Base-by-base conservation (phyloP, 2,888 invertebrate species). In the Paralinhomoeus sp. region DNA sequence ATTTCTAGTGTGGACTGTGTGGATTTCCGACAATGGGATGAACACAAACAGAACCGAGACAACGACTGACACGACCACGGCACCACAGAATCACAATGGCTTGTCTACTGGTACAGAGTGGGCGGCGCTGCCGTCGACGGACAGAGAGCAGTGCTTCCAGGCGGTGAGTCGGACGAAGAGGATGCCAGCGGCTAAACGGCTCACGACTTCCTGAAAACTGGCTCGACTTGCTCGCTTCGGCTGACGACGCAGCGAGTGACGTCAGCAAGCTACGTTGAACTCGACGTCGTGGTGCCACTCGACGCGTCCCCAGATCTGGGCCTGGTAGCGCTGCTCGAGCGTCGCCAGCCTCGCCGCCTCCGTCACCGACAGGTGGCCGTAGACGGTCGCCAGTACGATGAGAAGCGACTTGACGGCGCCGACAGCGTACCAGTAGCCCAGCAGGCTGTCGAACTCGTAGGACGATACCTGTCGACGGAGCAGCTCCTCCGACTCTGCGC, bases 251-350 rank as follows among this genome's bases (percentile, higher is more conserved):
- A 9, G 7, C 5, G 12, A 27, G 12, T 5, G 27, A 27, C 27
- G 27, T 12, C 27, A 12, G n/a, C 7, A 27, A 27, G 7, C 7
- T 9, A 27, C 27, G 7, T 5, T 12, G 27, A 27, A 76, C 58
- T 73, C 78, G 47, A 89, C 64, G 63, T 84, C 85, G 63, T 93
- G 91, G 27, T 82, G 76, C 87, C 87, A 91, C 64, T 85, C 83
- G 5, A 93, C 81, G 3, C n/a, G 21, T n/a, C 46, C 46, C 46
- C 46, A 46, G 2, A 24, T 18, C 23, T 43, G 40, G 9, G 37
- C 31, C 43, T 87, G 87, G 68, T 75, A 89, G 64, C 83, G 80
- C 65, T 81, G 80, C 65, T 91, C 91, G 24, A 91, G 69, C 41
- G 82, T 71, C 0, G 84, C 75, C 24, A 89, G 69, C 43, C 73